phyloP scores from a whole-genome alignment of 2,797 vertebrate genomes.

The Tokudaia tokunoshimensis region DNA sequence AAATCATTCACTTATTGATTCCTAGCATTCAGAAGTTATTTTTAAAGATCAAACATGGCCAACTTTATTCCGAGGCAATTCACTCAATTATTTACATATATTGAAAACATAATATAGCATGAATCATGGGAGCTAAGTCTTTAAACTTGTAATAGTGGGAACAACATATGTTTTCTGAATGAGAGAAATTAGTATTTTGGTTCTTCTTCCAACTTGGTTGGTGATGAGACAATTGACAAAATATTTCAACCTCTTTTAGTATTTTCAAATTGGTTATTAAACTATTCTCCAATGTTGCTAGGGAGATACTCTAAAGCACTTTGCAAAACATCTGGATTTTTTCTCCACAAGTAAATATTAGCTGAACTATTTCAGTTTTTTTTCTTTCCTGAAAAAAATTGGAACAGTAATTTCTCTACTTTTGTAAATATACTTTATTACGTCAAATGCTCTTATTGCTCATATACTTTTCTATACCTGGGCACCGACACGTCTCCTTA shows the following conservation, averaged over 20 bases:
- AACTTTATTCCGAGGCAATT: background rate
- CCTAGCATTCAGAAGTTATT: background rate
- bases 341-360: background rate
- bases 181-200: conserved; percentile 4
- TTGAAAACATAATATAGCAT: background rate
- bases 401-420: background rate
- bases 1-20: background rate
- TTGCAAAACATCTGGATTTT: background rate
- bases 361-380: background rate
- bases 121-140: background rate
- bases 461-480: background rate
- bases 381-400: background rate
- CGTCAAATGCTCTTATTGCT: background rate
- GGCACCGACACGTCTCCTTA: background rate
- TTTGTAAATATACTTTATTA: background rate
- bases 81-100: background rate
- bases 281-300: background rate
- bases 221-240: background rate
- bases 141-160: background rate
- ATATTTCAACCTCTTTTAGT: background rate
- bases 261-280: conserved; percentile 35
- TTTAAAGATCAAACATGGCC: background rate
- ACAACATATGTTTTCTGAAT: background rate
- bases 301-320: background rate
- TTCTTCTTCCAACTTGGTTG: background rate